Conservation (phyloP, 2,797 vertebrate genomes). For the Streptopelia turtur region DNA sequence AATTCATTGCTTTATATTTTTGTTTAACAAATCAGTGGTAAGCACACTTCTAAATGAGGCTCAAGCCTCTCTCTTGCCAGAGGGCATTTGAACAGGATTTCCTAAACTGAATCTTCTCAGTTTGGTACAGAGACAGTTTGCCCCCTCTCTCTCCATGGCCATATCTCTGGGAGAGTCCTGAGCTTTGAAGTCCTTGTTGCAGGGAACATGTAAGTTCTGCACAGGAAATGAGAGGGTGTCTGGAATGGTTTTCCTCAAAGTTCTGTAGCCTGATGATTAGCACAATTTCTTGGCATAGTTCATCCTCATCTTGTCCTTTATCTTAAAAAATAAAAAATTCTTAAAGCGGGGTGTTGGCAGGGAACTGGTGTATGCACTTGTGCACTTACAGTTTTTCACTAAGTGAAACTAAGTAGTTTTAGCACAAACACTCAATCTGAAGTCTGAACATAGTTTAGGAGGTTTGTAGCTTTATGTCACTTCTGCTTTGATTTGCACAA, state of each 20-base stretch:
- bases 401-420: not conserved
- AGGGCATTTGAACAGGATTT: not conserved
- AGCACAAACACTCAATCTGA: not conserved
- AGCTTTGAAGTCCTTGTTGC: not conserved
- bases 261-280: not conserved
- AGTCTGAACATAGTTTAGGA: not conserved
- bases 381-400: not conserved
- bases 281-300: not conserved
- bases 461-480: not conserved
- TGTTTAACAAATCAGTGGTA: not conserved
- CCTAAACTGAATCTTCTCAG: not conserved
- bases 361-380: not conserved
- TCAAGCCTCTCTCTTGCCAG: not conserved
- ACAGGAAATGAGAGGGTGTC: not conserved
- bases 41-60: not conserved
- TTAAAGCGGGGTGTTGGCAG: not conserved
- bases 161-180: not conserved
- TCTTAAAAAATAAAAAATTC: too few relatives aligned
- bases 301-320: not conserved
- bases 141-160: rapidly evolving
- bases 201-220: not conserved
- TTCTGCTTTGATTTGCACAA: not conserved
- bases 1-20: not conserved
- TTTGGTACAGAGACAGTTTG: not conserved
- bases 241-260: not conserved